Base-by-base conservation (phyloP, 2,797 vertebrate genomes). In the Bucorvus abyssinicus region DNA sequence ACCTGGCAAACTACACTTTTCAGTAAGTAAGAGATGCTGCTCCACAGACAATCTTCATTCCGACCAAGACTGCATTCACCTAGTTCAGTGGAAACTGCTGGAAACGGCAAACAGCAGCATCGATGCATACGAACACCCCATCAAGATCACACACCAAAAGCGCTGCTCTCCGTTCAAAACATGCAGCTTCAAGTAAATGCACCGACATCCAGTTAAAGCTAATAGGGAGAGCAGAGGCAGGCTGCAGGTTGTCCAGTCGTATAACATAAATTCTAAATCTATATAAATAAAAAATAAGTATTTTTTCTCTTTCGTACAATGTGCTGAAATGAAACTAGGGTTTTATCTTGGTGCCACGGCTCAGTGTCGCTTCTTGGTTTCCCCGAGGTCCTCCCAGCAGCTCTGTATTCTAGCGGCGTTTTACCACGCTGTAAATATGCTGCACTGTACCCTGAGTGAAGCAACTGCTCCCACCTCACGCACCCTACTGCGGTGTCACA, bases 61-160 rank as follows among this genome's bases (percentile, higher is more conserved):
- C 8, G 6, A 14, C 14, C 61, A 64, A 78, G 65, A 24, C 19
- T 73, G 30, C 42, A 50, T 75, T 93, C 23, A 78, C n/a, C 19
- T 64, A 26, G 20, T 38, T 68, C 63, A 50, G 56, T 11, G 14
- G 29, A 56, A 21, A 34, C 34, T 55, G 89, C 42, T 73, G 52
- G 59, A 77, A 80, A 70, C 30, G 47, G 49, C 55, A 19, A 73
- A 47, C 47, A 56, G 1, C 52, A 57, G 10, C 89, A 59, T 0
- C 2, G 38, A 30, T 63, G 20, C 12, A 36, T 21, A 29, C 0
- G 1, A 59, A 67, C 2, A 2, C 22, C 57, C 27, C 56, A 44
- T 44, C 67, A 55, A 65, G 42, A 36, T 32, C 38, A 30, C 42
- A 50, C 4, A 32, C 13, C 74, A 91, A 59, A 74, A 8, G 0